These are phyloP conservation scores for Drosophila fuyamai DNA, from an alignment of 1,140 invertebrate genomes.

Conservation along the genomic window DNA sequence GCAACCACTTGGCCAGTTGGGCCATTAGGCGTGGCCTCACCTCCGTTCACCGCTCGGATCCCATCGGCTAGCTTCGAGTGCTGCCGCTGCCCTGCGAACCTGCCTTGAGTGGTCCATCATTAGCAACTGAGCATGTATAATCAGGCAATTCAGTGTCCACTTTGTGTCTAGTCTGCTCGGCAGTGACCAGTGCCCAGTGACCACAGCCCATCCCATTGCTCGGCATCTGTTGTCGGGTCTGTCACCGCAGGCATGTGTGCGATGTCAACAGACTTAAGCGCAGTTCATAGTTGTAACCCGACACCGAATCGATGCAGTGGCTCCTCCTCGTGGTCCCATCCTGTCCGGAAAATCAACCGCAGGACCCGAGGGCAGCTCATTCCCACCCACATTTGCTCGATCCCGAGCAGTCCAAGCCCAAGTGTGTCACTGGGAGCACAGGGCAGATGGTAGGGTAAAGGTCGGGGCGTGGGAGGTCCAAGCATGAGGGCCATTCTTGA, in stretches of 20 bases:
- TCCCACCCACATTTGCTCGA: background rate
- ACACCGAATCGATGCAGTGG: conserved; percentile 25
- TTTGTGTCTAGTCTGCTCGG: conserved; percentile 8
- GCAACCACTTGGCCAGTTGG: conserved; percentile 38
- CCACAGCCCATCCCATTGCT: background rate
- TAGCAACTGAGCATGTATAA: conserved; percentile 45
- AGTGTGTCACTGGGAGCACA: conserved; percentile 41
- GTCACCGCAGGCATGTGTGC: conserved; percentile 41
- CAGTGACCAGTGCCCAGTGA: background rate
- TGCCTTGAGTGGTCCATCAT: conserved; percentile 30
- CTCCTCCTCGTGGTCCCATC: background rate
- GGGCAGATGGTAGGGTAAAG: background rate
- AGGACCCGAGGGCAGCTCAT: conserved; percentile 11
- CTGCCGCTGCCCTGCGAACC: background rate
- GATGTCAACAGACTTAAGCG: conserved; percentile 60
- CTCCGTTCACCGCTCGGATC: conserved; percentile 1
- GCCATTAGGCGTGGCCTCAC: conserved; percentile 40
- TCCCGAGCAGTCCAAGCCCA: conserved; percentile 47
- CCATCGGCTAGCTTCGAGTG: background rate
- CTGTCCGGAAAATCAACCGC: too few relatives aligned
- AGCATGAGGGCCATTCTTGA: conserved; percentile 44
- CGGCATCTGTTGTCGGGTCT: background rate
- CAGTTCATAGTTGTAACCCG: conserved; percentile 45
- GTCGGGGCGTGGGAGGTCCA: background rate
- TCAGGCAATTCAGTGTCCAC: conserved; percentile 35